These are phyloP conservation scores for Drosophila dives DNA, from an alignment of 2,888 invertebrate genomes.

Conservation along the genomic window DNA sequence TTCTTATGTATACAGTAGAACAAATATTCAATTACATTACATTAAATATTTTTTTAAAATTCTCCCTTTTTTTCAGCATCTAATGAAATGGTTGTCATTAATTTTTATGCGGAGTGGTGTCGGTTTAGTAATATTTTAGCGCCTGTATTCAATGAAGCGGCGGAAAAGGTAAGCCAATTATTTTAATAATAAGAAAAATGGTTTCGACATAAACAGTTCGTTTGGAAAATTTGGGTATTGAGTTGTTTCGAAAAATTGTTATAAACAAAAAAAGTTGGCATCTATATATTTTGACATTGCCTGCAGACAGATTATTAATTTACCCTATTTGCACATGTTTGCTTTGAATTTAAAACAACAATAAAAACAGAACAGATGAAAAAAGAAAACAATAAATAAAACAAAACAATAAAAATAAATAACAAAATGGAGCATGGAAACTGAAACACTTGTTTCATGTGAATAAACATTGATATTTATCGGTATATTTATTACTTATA, in stretches of 20 bases:
- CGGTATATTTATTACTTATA: neutral
- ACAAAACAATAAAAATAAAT: neutral
- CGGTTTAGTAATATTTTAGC: constrained; percentile 98
- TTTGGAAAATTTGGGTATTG: neutral
- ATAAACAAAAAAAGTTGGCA: neutral
- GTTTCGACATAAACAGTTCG: neutral
- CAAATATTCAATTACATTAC: neutral
- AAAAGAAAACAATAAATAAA: neutral
- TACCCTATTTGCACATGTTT: neutral
- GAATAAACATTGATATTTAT: no score
- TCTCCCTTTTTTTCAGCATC: constrained; percentile 88
- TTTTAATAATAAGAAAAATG: neutral
- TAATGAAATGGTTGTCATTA: constrained; percentile 98
- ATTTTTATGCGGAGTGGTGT: constrained; percentile 99
- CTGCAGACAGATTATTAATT: neutral
- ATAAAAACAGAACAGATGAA: neutral
- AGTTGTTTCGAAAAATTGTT: no score
- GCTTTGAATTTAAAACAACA: neutral
- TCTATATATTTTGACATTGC: neutral
- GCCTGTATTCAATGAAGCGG: constrained; percentile 98
- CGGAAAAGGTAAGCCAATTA: constrained; percentile 89
- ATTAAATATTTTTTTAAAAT: constrained; percentile 3
- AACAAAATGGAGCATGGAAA: neutral
- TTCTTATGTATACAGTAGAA: neutral
- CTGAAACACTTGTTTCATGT: neutral